phyloP scores from a whole-genome alignment of 2,113 vertebrate species.

The Apaloderma vittatum region DNA sequence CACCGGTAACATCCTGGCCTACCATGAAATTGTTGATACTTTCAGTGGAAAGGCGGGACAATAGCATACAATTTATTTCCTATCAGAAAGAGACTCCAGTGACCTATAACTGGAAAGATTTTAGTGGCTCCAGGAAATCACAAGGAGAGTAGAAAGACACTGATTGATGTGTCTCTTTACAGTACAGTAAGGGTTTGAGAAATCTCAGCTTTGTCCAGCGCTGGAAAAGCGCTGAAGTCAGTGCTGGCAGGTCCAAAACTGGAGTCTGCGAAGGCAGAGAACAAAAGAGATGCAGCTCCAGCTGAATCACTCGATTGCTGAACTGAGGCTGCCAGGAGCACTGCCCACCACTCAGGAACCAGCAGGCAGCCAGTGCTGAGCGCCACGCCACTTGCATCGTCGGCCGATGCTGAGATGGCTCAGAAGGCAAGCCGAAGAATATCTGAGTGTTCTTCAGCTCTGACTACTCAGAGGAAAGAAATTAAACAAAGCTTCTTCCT shows the following conservation, averaged over 20 bases:
- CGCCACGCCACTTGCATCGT: fast-evolving
- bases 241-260: not conserved
- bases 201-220: not conserved
- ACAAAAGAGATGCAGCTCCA: not conserved
- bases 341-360: not conserved
- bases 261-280: not conserved
- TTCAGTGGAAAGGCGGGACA: not conserved
- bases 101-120: not conserved
- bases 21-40: not conserved
- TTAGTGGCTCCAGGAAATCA: not conserved
- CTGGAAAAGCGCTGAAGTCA: not conserved
- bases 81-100: not conserved
- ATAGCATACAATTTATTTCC: not conserved
- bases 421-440: not conserved
- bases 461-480: not conserved
- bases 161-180: not conserved
- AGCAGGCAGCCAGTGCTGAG: fast-evolving
- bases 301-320: not conserved
- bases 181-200: not conserved
- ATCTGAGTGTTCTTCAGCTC: not conserved
- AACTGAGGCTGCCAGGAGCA: not conserved
- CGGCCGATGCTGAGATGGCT: fast-evolving
- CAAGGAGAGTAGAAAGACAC: not conserved
- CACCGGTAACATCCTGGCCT: not conserved
- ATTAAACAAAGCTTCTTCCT: not conserved